Evolutionary conservation across 1,140 invertebrate species (phyloP), one percentile per base, ranked within the genome.

Genomic region (Drosophila melanica): DNA sequence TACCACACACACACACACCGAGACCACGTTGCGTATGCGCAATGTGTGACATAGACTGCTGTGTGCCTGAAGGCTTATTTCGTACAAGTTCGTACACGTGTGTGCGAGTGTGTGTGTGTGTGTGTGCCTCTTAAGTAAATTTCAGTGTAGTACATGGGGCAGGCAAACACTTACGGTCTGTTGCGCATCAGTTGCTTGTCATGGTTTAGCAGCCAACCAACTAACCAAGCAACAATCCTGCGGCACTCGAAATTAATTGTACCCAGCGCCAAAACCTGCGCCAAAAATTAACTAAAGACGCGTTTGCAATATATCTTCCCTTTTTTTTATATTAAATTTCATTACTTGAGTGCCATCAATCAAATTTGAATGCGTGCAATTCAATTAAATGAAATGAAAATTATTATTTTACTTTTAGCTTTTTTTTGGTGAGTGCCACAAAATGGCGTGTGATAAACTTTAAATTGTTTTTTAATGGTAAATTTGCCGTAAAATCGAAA

Each of bases 381-480:
- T 51, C 48, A 51, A 51, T 51, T 54, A 54, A 33, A 44, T 16
- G 42, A 10, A 20, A 44, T 58, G 18, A 42, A 27, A 27, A 42
- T 58, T 58, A 30, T 58, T 58, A 33, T 33, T n/a, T 7, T 2
- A 4, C 11, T 18, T 58, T 51, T 42, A 42, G 11, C 33, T 12
- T 9, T 12, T 16, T 27, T 50, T 39, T 20, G 16, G n/a, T n/a
- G n/a, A n/a, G n/a, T n/a, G n/a, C n/a, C n/a, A n/a, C n/a, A n/a
- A 53, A 68, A 62, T 37, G 60, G 54, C 70, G 65, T 75, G 67
- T 44, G 53, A 64, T 71, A 75, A 71, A 75, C 51, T 75, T 75
- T 20, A 75, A 75, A 75, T 75, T 75, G 67, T 70, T 75, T 75
- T 75, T 75, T 75, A 75, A 75, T 75, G 54, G 37, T 30, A n/a